Conservation (phyloP, 2,113 vertebrate genomes). For the Anser cygnoides region DNA sequence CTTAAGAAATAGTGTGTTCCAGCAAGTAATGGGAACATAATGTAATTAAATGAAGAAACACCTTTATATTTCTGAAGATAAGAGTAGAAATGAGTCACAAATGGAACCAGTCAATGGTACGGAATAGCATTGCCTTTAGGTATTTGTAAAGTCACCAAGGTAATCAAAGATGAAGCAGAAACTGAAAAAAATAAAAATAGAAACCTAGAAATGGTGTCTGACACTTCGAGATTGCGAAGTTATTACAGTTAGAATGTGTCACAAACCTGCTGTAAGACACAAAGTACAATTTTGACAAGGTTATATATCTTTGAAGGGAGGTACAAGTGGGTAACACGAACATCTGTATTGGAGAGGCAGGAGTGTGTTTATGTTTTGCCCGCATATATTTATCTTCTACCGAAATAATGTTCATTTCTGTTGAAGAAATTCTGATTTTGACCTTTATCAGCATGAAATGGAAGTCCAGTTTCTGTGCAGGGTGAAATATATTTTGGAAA, state of each 20-base stretch:
- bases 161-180: neutral
- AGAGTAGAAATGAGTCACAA: neutral
- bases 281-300: rapidly evolving
- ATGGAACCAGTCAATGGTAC: neutral
- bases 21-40: neutral
- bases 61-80: neutral
- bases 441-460: neutral
- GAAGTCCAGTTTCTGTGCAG: neutral
- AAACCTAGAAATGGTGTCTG: neutral
- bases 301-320: neutral
- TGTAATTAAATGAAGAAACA: neutral
- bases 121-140: neutral
- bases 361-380: neutral
- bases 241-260: neutral
- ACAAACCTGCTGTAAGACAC: neutral
- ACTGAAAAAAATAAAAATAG: neutral
- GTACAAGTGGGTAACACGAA: neutral
- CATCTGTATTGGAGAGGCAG: neutral
- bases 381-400: neutral
- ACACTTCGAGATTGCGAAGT: neutral
- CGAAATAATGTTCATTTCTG: neutral
- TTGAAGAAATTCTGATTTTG: neutral
- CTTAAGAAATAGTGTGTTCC: neutral
- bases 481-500: neutral
- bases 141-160: neutral